phyloP scores from a whole-genome alignment of 2,113 vertebrate species.

The Pseudonaja textilis region DNA sequence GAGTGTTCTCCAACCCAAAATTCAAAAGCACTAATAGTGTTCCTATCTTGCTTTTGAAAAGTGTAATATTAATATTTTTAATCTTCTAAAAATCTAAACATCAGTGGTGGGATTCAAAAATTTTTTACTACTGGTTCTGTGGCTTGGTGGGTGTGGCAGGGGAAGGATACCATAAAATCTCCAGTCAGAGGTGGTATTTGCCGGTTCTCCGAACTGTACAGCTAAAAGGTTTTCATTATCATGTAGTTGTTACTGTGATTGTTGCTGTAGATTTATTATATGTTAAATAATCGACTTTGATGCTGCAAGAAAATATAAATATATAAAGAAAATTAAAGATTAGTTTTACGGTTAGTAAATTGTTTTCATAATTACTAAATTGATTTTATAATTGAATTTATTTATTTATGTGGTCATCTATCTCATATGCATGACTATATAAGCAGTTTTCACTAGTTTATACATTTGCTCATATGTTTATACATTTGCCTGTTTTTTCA shows the following conservation, averaged over 20 bases:
- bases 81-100: neutral
- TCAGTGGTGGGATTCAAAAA: neutral
- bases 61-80: neutral
- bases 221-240: neutral
- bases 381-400: neutral
- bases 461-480: slow-evolving; percentile 2
- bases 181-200: too few species aligned
- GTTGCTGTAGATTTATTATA: neutral
- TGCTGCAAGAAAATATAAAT: neutral
- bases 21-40: neutral
- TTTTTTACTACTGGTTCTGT: too few species aligned
- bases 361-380: neutral
- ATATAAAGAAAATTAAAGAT: neutral
- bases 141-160: too few species aligned
- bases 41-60: neutral
- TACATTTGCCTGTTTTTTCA: slow-evolving; percentile 24
- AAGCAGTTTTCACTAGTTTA: neutral
- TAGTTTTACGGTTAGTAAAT: neutral
- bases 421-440: neutral
- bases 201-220: too few species aligned
- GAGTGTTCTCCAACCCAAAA: neutral
- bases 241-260: neutral
- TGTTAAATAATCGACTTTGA: neutral
- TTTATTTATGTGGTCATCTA: neutral
- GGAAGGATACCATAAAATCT: too few species aligned